A percentile compares a stretch with the other conserved stretches of the same genome.
Evolutionary conservation across 2,113 vertebrate genomes (phyloP).

Genomic region (Cettia cetti): DNA sequence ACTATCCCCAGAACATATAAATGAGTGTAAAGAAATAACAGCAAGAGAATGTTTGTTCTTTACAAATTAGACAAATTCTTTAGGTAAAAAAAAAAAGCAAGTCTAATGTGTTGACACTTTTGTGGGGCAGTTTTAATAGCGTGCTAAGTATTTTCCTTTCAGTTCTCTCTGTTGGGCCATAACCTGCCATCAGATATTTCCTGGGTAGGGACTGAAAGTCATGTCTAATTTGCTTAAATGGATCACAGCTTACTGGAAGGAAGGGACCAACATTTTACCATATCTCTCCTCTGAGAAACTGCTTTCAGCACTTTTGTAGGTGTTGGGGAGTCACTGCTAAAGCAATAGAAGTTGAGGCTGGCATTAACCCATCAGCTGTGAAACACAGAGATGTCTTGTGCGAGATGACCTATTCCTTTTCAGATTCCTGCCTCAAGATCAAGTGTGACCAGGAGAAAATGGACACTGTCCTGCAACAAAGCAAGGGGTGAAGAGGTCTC

Average conservation of each 20-base stretch:
- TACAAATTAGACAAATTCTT: constrained; percentile 10
- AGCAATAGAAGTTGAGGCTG: not conserved
- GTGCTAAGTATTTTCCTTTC: constrained; percentile 25
- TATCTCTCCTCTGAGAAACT: not conserved
- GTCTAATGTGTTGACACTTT: not conserved
- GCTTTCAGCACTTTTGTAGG: not conserved
- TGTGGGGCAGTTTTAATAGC: constrained; percentile 11
- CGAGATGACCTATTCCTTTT: not conserved
- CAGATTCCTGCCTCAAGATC: not conserved
- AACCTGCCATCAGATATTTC: not conserved
- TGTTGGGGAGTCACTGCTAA: not conserved
- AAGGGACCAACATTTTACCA: not conserved
- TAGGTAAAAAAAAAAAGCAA: not conserved
- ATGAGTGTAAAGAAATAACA: not conserved
- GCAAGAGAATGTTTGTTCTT: not conserved
- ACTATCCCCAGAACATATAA: not conserved
- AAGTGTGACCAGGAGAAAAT: not conserved
- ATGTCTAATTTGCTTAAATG: not conserved
- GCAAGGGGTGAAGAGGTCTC: not conserved
- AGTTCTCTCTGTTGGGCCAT: not conserved
- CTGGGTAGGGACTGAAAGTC: not conserved
- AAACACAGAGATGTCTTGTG: not conserved
- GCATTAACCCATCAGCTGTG: not conserved
- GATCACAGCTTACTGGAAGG: not conserved
- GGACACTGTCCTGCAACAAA: not conserved